phyloP scores from a whole-genome alignment of 2,797 vertebrate species.

The Setipinna tenuifilis region DNA sequence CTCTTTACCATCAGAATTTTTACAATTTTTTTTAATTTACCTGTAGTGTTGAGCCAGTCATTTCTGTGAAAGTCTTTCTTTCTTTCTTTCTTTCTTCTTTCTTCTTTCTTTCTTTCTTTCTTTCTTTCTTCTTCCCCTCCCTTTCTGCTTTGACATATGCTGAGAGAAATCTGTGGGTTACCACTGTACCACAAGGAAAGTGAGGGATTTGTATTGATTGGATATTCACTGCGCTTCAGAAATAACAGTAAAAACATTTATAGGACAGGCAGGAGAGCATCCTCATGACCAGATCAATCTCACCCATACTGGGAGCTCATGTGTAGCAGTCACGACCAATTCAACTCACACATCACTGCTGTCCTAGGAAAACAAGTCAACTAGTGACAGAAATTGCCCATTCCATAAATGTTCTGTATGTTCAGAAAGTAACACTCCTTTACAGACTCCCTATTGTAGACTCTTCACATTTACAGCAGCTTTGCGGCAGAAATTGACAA shows the following conservation, averaged over 20 bases:
- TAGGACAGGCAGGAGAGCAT: conserved; percentile 43
- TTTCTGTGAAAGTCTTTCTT: background rate
- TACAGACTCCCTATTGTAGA: too few species aligned
- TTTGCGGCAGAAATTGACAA: too few species aligned
- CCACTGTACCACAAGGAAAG: conserved; percentile 31
- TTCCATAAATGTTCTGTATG: background rate
- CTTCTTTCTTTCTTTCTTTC: too few species aligned
- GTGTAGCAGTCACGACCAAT: conserved; percentile 56
- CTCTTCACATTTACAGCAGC: too few species aligned
- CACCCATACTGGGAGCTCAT: conserved; percentile 44
- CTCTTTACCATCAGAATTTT: background rate
- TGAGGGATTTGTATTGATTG: conserved; percentile 54
- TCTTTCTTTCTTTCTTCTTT: too few species aligned
- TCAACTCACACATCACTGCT: conserved; percentile 53
- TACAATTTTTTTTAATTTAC: background rate
- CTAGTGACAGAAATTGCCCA: too few species aligned
- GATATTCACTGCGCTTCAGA: conserved; percentile 41
- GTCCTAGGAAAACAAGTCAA: conserved; percentile 41
- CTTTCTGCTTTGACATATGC: conserved; percentile 21
- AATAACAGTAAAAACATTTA: conserved; percentile 51
- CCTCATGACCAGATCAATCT: conserved; percentile 52
- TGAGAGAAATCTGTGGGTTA: conserved; percentile 33
- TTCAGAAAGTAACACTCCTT: too few species aligned
- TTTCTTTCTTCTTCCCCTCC: too few species aligned
- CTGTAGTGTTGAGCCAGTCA: background rate